Evolutionary conservation across 1,140 invertebrate species (phyloP), one percentile per base, ranked within the genome.

Genomic region (Penaeus japonicus): DNA sequence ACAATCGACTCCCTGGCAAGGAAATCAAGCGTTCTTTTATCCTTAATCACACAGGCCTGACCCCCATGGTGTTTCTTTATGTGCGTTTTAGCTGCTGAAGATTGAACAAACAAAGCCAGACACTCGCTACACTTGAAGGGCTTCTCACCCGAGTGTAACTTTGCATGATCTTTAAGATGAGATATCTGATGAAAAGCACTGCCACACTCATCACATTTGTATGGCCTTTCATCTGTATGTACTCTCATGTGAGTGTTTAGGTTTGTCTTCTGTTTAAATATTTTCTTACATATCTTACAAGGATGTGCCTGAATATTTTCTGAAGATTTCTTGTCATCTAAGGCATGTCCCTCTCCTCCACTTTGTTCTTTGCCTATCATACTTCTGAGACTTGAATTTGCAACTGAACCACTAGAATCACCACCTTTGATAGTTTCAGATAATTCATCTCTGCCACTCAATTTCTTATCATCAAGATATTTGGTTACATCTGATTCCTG

Each of bases 171-270:
- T 62, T 85, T 85, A 20, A 85, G 32, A 54, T 85, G 84, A 27
- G 84, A 57, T 35, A 85, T 85, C 53, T 85, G 84, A 1, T 75
- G 53, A 59, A 85, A 85, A 1, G 84, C 73, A n/a, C 27, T 78
- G 0, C 27, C 73, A 47, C 84, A 85, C 17, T 78, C 84, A 32
- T 62, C 78, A 20, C 84, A 85, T 2, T 59, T 55, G 35, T 62
- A 85, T 32, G 84, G 84, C 30, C 77, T 78, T 18, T 78, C 84
- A 57, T 78, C 73, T 18, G 73, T 85, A 78, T 85, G 84, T 35
- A 85, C 59, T 77, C 84, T 77, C 84, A 85, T 55, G 20, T 85
- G 84, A 30, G 54, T 78, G 17, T 85, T 59, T 35, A 79, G 53
- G 39, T 85, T 85, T 17, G 84, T 62, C 35, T 24, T 78, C 22